phyloP scores from a whole-genome alignment of 2,888 invertebrate species.

The Andrena minutula region DNA sequence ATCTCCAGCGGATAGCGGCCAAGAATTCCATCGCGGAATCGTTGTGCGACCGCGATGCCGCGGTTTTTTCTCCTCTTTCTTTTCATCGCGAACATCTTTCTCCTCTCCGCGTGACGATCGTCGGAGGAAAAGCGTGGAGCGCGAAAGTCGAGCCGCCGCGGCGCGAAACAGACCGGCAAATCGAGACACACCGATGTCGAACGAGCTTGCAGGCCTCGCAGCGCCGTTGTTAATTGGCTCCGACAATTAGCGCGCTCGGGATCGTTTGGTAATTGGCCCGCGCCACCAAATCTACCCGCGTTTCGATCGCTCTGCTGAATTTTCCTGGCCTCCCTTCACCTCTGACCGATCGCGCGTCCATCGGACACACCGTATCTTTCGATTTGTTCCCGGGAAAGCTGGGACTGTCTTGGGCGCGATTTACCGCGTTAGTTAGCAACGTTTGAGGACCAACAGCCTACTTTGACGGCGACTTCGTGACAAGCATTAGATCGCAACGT shows the following conservation, averaged over 20 bases:
- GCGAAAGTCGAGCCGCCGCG: slow-evolving; percentile 69
- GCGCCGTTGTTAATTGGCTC: slow-evolving; percentile 50
- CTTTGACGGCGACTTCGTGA: neutral
- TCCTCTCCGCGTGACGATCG: slow-evolving; percentile 12
- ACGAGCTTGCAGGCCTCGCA: slow-evolving; percentile 38
- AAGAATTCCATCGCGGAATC: slow-evolving; percentile 22
- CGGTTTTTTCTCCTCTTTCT: neutral
- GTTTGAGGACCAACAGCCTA: too few species aligned
- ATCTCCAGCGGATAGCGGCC: slow-evolving; percentile 25
- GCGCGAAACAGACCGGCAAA: slow-evolving; percentile 75
- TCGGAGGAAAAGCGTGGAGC: slow-evolving; percentile 66
- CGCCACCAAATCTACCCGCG: slow-evolving; percentile 1
- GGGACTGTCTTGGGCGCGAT: neutral
- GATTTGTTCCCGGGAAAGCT: neutral
- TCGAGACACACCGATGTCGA: slow-evolving; percentile 53
- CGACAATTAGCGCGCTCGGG: slow-evolving; percentile 32
- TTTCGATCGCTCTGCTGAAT: neutral
- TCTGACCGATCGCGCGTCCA: neutral
- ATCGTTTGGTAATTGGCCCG: slow-evolving; percentile 25
- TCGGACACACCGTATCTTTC: neutral
- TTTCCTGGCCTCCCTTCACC: neutral
- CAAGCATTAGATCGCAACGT: neutral
- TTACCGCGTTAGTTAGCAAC: neutral
- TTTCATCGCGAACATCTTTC: slow-evolving; percentile 26
- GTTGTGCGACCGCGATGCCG: slow-evolving; percentile 20